Conservation (phyloP, 2,113 vertebrate genomes). For the Onychostoma macrolepis region DNA sequence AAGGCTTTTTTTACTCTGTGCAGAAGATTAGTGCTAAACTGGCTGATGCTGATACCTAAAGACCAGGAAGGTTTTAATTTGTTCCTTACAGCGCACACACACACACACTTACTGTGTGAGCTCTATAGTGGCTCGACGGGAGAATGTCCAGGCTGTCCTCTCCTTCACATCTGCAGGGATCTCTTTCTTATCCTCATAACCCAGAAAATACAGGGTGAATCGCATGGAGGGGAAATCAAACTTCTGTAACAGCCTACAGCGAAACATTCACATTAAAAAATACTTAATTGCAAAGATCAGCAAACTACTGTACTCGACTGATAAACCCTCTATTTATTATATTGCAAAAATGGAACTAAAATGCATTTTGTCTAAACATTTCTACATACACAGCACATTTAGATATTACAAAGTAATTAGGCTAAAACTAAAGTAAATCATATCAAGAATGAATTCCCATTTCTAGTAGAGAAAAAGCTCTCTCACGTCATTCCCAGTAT, state of each 20-base stretch:
- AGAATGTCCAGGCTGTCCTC: constrained; percentile 87
- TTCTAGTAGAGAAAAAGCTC: neutral
- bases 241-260: constrained; percentile 87
- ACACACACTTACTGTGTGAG: constrained; percentile 80
- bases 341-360: neutral
- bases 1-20: neutral
- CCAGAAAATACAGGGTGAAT: constrained; percentile 95
- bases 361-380: neutral
- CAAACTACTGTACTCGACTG: neutral
- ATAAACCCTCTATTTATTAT: neutral
- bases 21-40: neutral
- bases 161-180: constrained; percentile 85
- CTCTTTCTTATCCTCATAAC: constrained; percentile 92
- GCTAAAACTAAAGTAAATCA: neutral
- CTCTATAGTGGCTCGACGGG: constrained; percentile 91
- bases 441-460: neutral
- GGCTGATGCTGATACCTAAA: neutral
- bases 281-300: neutral
- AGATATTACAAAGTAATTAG: neutral
- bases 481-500: constrained; percentile 98
- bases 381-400: neutral
- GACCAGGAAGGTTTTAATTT: neutral
- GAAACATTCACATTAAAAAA: constrained; percentile 21
- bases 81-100: neutral
- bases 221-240: constrained; percentile 94